Evolutionary conservation across 2,797 vertebrate genomes (phyloP).

Genomic region (Clarias platycephalus): DNA sequence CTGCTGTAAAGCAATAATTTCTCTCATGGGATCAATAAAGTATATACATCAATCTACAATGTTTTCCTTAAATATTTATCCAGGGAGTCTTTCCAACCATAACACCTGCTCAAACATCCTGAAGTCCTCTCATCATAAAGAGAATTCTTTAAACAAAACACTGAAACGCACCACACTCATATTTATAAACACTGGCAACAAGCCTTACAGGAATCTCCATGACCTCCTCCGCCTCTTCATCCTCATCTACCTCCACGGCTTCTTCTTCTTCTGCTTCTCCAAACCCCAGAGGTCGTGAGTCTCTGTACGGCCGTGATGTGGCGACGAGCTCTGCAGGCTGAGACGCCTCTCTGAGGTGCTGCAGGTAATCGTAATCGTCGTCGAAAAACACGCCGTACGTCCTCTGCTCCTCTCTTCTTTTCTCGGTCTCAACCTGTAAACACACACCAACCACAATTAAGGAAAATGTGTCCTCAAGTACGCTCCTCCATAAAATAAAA

Average conservation of each 20-base stretch:
- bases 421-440: constrained; percentile 73
- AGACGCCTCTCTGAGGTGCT: constrained; percentile 87
- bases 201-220: constrained; percentile 71
- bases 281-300: constrained; percentile 60
- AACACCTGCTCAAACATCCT: too few species aligned
- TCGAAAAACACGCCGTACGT: constrained; percentile 93
- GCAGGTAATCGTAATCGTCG: constrained; percentile 94
- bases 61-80: too few species aligned
- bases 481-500: too few species aligned
- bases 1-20: too few species aligned
- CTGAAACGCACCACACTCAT: too few species aligned
- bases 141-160: too few species aligned
- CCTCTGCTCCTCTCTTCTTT: constrained; percentile 84
- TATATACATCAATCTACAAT: too few species aligned
- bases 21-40: too few species aligned
- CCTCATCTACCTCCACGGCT: constrained; percentile 27
- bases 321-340: constrained; percentile 79
- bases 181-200: not conserved
- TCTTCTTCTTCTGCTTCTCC: constrained; percentile 59
- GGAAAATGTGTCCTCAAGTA: not conserved
- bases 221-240: constrained; percentile 36
- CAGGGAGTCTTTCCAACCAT: too few species aligned
- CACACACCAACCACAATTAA: not conserved
- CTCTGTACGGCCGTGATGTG: constrained; percentile 31
- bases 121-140: too few species aligned